Evolutionary conservation across 2,797 vertebrate genomes (phyloP).

Genomic region (Carcharodon carcharias): DNA sequence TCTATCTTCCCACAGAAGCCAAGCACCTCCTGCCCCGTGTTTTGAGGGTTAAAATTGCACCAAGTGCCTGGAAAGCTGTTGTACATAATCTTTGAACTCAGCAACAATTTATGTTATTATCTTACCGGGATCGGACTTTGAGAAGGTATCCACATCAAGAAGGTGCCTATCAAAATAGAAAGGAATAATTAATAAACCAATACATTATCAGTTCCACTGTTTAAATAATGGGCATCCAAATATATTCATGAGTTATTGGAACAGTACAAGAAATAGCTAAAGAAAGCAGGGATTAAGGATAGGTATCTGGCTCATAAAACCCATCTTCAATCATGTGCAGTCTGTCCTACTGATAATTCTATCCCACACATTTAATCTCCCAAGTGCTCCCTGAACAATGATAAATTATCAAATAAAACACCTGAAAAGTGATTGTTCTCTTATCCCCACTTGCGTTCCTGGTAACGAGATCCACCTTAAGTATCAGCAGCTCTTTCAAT

Average conservation of each 20-base stretch:
- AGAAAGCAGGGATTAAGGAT: not conserved
- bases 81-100: not conserved
- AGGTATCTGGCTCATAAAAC: not conserved
- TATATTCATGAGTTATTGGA: not conserved
- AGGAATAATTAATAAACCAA: not conserved
- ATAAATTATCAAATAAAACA: not conserved
- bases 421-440: not conserved
- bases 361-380: not conserved
- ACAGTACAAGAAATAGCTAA: not conserved
- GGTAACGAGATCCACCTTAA: not conserved
- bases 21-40: not conserved
- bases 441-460: not conserved
- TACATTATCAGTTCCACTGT: not conserved
- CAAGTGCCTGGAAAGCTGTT: not conserved
- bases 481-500: not conserved
- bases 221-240: not conserved
- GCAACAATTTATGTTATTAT: conserved; percentile 38
- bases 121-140: conserved; percentile 89
- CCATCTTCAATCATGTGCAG: not conserved
- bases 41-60: not conserved
- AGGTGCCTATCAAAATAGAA: conserved; percentile 64
- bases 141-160: conserved; percentile 88
- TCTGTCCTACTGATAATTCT: not conserved
- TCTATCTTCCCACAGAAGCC: not conserved
- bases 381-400: not conserved